Conservation (phyloP, 2,888 invertebrate genomes). For the Mythimna vitellina region DNA sequence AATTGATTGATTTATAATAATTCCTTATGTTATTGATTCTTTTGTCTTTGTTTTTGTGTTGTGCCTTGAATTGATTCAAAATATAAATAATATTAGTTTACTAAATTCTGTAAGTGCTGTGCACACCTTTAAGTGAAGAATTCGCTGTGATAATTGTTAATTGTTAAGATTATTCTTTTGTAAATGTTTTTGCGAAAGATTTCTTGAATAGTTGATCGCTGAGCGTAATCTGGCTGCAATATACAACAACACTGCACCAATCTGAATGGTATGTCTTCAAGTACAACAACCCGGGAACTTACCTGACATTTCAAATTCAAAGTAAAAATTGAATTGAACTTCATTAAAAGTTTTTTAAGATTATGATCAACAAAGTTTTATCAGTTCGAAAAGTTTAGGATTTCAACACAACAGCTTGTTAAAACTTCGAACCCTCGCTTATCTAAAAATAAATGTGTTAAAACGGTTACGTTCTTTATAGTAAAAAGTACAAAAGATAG, state of each 20-base stretch:
- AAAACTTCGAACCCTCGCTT: background rate
- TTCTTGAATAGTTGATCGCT: background rate
- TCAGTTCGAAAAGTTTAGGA: background rate
- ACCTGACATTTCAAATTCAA: background rate
- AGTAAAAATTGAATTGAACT: background rate
- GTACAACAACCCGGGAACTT: too few relatives aligned
- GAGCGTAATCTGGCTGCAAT: background rate
- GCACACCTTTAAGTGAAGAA: too few relatives aligned
- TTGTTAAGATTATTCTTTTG: too few relatives aligned
- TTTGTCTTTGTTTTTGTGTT: too few relatives aligned
- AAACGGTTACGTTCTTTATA: background rate
- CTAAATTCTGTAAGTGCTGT: too few relatives aligned
- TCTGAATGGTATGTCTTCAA: background rate
- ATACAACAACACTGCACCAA: background rate
- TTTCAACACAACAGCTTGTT: background rate
- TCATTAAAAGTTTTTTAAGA: background rate
- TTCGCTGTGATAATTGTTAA: too few relatives aligned
- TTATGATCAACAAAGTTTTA: conserved; percentile 8
- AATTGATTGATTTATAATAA: too few relatives aligned
- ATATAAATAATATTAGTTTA: too few relatives aligned
- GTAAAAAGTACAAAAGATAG: background rate
- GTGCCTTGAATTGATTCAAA: too few relatives aligned
- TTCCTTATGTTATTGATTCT: too few relatives aligned
- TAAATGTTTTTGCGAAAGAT: too few relatives aligned
- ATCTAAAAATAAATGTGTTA: background rate